Percentiles rank a stretch among this genome's conserved stretches.
Conservation (phyloP, 2,113 vertebrate genomes). For the Ctenodactylus gundi region DNA sequence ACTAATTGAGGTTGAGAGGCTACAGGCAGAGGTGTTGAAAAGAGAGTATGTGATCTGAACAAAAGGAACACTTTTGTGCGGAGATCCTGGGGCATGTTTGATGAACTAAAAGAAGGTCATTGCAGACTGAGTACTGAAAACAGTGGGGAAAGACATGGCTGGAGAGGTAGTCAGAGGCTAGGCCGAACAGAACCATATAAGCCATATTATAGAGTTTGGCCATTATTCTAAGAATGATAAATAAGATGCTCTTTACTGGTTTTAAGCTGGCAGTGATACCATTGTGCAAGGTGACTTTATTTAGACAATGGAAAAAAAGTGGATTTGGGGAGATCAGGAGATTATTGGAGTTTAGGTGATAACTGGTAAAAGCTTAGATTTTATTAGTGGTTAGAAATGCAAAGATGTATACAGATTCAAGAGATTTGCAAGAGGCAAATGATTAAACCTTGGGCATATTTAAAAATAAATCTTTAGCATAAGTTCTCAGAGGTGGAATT, state of each 20-base stretch:
- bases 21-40: too few relatives aligned
- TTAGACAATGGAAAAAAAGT: neutral
- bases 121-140: neutral
- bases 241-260: neutral
- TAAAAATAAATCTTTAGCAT: neutral
- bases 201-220: neutral
- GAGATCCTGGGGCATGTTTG: neutral
- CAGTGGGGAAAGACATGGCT: neutral
- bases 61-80: neutral
- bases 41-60: neutral
- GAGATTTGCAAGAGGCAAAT: conserved; percentile 43
- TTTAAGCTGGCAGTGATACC: neutral
- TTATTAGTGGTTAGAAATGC: neutral
- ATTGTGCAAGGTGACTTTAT: neutral
- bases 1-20: too few relatives aligned
- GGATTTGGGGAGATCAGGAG: neutral
- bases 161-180: neutral
- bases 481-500: conserved; percentile 11
- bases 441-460: conserved; percentile 9
- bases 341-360: neutral
- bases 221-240: conserved; percentile 19
- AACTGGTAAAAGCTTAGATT: neutral
- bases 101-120: neutral
- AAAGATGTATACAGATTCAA: neutral
- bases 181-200: neutral